A percentile compares a stretch with the other conserved stretches of the same genome.
Evolutionary conservation across 2,113 vertebrate species (phyloP).

Genomic region (Gambusia affinis): DNA sequence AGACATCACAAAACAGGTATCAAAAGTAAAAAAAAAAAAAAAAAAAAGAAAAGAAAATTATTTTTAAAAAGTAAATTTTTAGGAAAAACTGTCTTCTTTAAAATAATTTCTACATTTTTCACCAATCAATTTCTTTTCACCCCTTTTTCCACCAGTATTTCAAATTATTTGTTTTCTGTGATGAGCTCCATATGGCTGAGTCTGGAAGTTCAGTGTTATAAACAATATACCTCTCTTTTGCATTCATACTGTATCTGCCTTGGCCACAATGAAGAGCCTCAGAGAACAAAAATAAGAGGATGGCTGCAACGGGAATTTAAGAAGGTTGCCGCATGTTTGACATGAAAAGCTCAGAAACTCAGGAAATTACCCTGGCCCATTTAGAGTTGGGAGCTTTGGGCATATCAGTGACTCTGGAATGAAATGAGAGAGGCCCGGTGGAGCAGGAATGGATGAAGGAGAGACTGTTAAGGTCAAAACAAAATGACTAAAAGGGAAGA

Average conservation of each 20-base stretch:
- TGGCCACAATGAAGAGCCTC: conserved; percentile 8
- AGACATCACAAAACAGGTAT: too few relatives aligned
- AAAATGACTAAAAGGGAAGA: conserved; percentile 10
- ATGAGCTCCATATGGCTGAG: too few relatives aligned
- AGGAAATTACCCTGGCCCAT: conserved; percentile 57
- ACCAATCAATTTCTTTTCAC: too few relatives aligned
- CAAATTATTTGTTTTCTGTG: too few relatives aligned
- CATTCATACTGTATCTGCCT: conserved; percentile 6
- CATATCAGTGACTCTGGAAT: conserved; percentile 64
- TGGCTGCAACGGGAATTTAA: conserved; percentile 36
- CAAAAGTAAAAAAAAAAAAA: too few relatives aligned
- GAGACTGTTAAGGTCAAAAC: conserved; percentile 49
- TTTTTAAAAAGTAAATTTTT: too few relatives aligned
- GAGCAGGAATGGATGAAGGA: conserved; percentile 23
- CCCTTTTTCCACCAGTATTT: too few relatives aligned
- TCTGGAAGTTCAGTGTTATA: conserved; percentile 3
- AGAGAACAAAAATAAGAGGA: conserved; percentile 10
- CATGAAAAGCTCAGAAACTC: conserved; percentile 55
- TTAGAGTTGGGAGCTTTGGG: conserved; percentile 57
- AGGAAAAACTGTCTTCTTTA: too few relatives aligned
- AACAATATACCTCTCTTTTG: conserved; percentile 21
- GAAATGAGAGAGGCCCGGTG: conserved; percentile 63
- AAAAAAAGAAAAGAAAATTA: too few relatives aligned
- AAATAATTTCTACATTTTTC: too few relatives aligned
- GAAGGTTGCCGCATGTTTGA: conserved; percentile 37